Percentiles rank a stretch among this genome's conserved stretches.
These are phyloP conservation scores for Crepidodera aurea DNA, from an alignment of 2,888 invertebrate species.

Conservation along the genomic window DNA sequence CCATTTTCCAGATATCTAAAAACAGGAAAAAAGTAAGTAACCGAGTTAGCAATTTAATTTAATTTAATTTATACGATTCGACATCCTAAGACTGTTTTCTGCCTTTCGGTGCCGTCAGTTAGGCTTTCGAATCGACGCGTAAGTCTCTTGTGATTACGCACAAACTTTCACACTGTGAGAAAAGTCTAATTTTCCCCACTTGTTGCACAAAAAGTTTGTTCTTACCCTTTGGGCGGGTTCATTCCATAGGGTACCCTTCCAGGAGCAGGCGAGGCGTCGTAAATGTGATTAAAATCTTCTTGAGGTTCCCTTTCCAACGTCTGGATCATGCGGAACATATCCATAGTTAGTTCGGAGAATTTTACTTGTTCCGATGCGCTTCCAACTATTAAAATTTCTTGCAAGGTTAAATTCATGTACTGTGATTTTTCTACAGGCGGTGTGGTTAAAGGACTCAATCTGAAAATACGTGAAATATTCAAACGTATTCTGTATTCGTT, in stretches of 20 bases:
- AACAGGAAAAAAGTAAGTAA: too few species aligned
- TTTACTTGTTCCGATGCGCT: slow-evolving; percentile 94
- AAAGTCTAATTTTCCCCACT: too few species aligned
- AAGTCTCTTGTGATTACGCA: too few species aligned
- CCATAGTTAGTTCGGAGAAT: slow-evolving; percentile 95
- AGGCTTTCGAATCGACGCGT: too few species aligned
- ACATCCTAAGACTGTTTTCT: too few species aligned
- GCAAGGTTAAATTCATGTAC: slow-evolving; percentile 85
- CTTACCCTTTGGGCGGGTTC: slow-evolving; percentile 59
- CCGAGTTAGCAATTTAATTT: too few species aligned
- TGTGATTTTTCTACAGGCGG: slow-evolving; percentile 89
- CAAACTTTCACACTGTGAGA: too few species aligned
- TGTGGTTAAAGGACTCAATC: slow-evolving; percentile 82
- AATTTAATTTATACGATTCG: too few species aligned
- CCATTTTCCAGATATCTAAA: slow-evolving; percentile 72
- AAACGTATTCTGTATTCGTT: too few species aligned
- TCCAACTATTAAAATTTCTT: slow-evolving; percentile 94
- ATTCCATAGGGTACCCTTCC: slow-evolving; percentile 68
- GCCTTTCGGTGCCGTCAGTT: too few species aligned
- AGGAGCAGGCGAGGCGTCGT: slow-evolving; percentile 76
- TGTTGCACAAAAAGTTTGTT: slow-evolving; percentile 4
- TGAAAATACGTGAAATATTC: too few species aligned
- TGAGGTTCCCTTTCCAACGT: slow-evolving; percentile 92
- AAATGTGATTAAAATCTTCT: slow-evolving; percentile 78
- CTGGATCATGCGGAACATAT: slow-evolving; percentile 97